These are phyloP conservation scores for Linepithema humile DNA, from an alignment of 1,140 invertebrate species.

Conservation along the genomic window DNA sequence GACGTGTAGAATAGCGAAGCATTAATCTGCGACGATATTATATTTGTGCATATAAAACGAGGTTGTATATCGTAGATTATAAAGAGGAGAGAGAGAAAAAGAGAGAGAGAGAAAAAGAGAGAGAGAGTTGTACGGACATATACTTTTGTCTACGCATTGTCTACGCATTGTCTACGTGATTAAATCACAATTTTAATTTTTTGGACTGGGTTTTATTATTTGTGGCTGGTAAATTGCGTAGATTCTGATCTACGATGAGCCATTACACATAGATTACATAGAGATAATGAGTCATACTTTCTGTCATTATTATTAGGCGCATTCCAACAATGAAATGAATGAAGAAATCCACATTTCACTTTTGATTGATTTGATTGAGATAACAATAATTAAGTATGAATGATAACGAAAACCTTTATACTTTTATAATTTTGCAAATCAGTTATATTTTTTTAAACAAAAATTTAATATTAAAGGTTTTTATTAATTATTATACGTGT, in stretches of 20 bases:
- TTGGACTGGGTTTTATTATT: neutral
- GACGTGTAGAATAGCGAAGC: conserved; percentile 50
- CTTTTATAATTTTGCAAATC: neutral
- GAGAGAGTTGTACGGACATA: neutral
- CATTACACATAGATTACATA: neutral
- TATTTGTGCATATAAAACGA: conserved; percentile 39
- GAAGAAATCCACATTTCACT: neutral
- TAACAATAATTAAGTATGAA: neutral
- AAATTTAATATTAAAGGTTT: neutral
- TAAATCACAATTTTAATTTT: conserved; percentile 27
- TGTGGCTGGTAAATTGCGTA: neutral
- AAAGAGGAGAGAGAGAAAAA: no score
- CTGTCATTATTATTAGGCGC: neutral
- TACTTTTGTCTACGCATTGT: conserved; percentile 19
- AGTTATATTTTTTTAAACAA: neutral
- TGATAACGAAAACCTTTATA: neutral
- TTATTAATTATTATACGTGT: neutral
- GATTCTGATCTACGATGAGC: neutral
- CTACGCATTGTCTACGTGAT: conserved; percentile 29
- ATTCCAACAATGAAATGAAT: no score
- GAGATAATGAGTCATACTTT: neutral
- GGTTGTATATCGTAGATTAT: neutral
- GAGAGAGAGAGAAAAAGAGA: no score
- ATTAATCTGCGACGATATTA: conserved; percentile 47
- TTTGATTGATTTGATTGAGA: neutral